These are phyloP conservation scores for Calliopsis andreniformis DNA, from an alignment of 1,140 invertebrate species.

Conservation along the genomic window DNA sequence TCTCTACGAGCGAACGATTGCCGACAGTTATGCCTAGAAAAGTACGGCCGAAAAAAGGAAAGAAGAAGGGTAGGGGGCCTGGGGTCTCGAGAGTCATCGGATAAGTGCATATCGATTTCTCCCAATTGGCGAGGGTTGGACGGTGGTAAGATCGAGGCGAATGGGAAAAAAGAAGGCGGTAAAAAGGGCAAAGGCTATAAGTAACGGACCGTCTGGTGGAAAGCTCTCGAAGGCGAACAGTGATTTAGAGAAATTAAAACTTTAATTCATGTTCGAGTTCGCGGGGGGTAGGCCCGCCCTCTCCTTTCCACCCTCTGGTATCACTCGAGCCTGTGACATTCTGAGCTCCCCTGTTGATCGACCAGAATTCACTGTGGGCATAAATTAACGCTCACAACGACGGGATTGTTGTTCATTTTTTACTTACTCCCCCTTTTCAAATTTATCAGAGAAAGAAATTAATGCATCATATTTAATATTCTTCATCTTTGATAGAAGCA, in stretches of 20 bases:
- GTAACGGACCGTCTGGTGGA: slow-evolving; percentile 80
- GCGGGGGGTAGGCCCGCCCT: slow-evolving; percentile 63
- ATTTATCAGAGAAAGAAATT: not conserved
- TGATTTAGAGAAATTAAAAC: slow-evolving; percentile 83
- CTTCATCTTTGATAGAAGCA: no score
- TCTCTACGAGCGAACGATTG: slow-evolving; percentile 11
- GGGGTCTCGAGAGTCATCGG: slow-evolving; percentile 65
- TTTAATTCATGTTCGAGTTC: slow-evolving; percentile 81
- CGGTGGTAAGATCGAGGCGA: slow-evolving; percentile 66
- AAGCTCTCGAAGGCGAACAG: slow-evolving; percentile 78
- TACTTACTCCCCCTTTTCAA: slow-evolving; percentile 34
- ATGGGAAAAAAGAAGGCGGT: slow-evolving; percentile 71
- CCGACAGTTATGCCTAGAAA: slow-evolving; percentile 42
- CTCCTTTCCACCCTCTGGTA: slow-evolving; percentile 14
- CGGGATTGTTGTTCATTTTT: slow-evolving; percentile 69
- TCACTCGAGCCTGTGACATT: slow-evolving; percentile 49
- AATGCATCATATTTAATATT: not conserved
- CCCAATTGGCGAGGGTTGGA: slow-evolving; percentile 60
- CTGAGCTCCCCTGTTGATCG: slow-evolving; percentile 53
- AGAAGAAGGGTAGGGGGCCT: slow-evolving; percentile 33
- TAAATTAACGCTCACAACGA: slow-evolving; percentile 72
- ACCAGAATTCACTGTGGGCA: slow-evolving; percentile 67
- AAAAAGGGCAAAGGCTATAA: slow-evolving; percentile 80
- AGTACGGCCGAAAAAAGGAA: slow-evolving; percentile 17
- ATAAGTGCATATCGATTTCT: slow-evolving; percentile 76